Conservation (phyloP, 92 coral and sea anemone genomes). For the Phenganax stokvisi region DNA sequence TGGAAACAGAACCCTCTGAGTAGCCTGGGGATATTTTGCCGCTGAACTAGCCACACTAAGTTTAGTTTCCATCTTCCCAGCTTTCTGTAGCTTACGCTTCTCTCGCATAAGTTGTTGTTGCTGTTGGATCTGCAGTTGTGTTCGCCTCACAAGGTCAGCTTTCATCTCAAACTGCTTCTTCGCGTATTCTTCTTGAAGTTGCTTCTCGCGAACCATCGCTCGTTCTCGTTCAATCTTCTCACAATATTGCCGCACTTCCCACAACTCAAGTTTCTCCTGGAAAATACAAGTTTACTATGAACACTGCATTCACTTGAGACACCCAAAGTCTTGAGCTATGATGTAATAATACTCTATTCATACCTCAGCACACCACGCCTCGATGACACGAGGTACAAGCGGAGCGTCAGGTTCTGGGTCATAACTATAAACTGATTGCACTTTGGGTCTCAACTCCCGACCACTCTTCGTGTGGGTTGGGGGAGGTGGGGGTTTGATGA, state of each 20-base stretch:
- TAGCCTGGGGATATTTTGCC: constrained; percentile 14
- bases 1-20: constrained; percentile 33
- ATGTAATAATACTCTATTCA: not conserved
- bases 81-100: constrained; percentile 86
- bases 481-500: constrained; percentile 65
- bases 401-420: constrained; percentile 58
- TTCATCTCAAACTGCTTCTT: constrained; percentile 75
- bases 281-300: not conserved
- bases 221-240: constrained; percentile 90
- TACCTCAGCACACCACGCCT: constrained; percentile 96
- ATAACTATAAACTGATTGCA: constrained; percentile 57
- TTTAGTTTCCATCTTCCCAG: constrained; percentile 64
- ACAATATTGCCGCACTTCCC: constrained; percentile 97
- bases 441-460: constrained; percentile 88
- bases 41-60: not conserved
- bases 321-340: not conserved
- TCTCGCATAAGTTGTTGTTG: constrained; percentile 81
- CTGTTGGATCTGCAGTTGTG: constrained; percentile 63
- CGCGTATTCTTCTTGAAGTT: constrained; percentile 76
- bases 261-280: constrained; percentile 86
- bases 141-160: constrained; percentile 75
- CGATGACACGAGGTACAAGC: constrained; percentile 76
- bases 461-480: constrained; percentile 96
- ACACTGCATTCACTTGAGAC: not conserved
- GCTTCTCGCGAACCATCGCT: constrained; percentile 87